A percentile compares a stretch with the other conserved stretches of the same genome.
phyloP scores from a whole-genome alignment of 2,888 invertebrate genomes.

The Eilema sororculum region DNA sequence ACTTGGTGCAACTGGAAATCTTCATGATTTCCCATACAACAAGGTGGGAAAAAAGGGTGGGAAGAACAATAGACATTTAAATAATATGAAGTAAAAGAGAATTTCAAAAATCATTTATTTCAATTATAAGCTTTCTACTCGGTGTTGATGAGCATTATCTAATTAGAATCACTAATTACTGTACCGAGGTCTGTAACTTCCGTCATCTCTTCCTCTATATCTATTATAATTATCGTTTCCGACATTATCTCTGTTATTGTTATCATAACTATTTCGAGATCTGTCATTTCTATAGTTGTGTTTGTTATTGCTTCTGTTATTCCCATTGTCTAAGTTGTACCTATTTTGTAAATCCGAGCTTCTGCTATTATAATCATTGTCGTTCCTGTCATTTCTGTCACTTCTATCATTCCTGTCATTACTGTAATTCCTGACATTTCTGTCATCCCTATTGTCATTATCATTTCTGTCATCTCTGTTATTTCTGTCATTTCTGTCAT shows the following conservation, averaged over 20 bases:
- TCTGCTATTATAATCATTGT: background rate
- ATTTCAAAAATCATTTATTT: background rate
- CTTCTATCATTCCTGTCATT: slow-evolving; percentile 1
- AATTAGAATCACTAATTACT: background rate
- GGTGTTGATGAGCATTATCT: background rate
- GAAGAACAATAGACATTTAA: background rate
- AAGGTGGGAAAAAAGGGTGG: background rate
- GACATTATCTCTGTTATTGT: background rate
- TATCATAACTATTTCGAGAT: background rate
- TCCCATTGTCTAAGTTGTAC: background rate
- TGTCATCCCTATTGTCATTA: background rate
- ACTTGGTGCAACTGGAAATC: too few relatives aligned
- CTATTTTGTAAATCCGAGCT: background rate
- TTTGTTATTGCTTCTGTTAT: background rate
- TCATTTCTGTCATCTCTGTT: background rate
- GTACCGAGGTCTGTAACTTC: background rate
- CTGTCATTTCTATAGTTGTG: background rate
- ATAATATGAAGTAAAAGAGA: background rate
- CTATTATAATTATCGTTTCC: background rate
- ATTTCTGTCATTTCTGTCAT: slow-evolving; percentile 1
- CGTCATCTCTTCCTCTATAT: background rate
- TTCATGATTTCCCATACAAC: too few relatives aligned
- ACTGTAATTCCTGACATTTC: background rate
- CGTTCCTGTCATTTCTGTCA: background rate
- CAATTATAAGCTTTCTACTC: background rate